Percentiles rank a stretch among this genome's conserved stretches.
phyloP scores from a whole-genome alignment of 2,888 invertebrate genomes.

The Himalopsyche tibetana region DNA sequence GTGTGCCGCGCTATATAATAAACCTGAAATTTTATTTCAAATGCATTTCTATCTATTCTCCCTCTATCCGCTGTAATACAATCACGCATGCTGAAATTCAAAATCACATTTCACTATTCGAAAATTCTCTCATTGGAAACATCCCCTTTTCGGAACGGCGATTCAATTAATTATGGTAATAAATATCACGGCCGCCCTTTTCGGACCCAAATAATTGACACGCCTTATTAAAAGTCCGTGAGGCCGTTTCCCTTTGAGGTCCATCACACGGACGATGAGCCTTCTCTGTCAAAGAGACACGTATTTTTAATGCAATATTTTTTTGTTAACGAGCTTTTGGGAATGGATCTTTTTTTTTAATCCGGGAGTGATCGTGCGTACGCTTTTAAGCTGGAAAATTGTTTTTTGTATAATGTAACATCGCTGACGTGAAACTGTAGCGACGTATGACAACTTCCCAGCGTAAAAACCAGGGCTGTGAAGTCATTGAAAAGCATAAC shows the following conservation, averaged over 20 bases:
- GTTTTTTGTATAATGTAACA: background rate
- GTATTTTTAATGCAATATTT: background rate
- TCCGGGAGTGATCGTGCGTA: background rate
- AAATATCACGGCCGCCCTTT: conserved; percentile 29
- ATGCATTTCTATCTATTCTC: background rate
- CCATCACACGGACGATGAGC: conserved; percentile 38
- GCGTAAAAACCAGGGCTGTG: no score
- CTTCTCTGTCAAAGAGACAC: background rate
- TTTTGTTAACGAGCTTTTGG: background rate
- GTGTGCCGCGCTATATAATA: no score
- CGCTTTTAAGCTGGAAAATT: background rate
- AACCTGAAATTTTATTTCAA: background rate
- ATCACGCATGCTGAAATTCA: background rate
- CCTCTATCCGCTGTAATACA: no score
- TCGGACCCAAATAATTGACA: conserved; percentile 22
- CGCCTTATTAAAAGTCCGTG: conserved; percentile 3
- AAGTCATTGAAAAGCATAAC: no score
- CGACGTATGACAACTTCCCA: no score
- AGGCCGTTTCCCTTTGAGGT: conserved; percentile 27
- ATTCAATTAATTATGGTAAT: conserved; percentile 42
- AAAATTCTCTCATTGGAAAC: background rate
- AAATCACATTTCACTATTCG: background rate
- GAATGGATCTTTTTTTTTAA: background rate
- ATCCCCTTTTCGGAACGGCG: background rate
- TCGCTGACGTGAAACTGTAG: no score